Percentiles rank a stretch among this genome's conserved stretches.
These are phyloP conservation scores for Syngnathus acus DNA, from an alignment of 2,797 vertebrate species.

Conservation along the genomic window DNA sequence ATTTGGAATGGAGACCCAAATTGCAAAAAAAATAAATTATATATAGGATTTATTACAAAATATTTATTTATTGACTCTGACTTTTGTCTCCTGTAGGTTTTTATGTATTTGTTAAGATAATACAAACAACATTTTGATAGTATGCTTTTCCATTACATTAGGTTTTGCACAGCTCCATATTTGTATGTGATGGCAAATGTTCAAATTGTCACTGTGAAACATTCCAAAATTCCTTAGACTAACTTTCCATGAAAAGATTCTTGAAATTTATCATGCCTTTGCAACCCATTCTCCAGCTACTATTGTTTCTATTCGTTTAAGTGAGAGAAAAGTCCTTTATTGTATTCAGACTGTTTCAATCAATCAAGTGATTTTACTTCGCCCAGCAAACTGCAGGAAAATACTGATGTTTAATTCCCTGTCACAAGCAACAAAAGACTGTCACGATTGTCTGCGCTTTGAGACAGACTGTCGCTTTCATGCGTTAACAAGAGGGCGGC, in stretches of 20 bases:
- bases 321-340: conserved; percentile 20
- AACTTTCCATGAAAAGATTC: background rate
- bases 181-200: no score
- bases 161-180: no score
- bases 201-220: background rate
- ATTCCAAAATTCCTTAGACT: background rate
- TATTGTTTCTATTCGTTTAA: conserved; percentile 17
- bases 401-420: conserved; percentile 22
- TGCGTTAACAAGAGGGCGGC: conserved; percentile 21
- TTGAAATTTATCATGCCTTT: background rate
- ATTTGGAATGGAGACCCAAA: no score
- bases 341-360: conserved; percentile 18
- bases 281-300: background rate
- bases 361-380: conserved; percentile 11
- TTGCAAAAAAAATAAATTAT: no score
- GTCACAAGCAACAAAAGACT: conserved; percentile 25
- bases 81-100: no score
- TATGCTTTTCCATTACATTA: no score
- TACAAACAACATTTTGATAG: no score
- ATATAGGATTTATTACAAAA: no score
- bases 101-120: no score
- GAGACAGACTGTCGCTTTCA: conserved; percentile 27
- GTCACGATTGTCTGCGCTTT: conserved; percentile 23
- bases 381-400: conserved; percentile 18
- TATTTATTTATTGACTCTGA: no score